Evolutionary conservation across 2,888 invertebrate genomes (phyloP).

Genomic region (Drosophila fungiperda): DNA sequence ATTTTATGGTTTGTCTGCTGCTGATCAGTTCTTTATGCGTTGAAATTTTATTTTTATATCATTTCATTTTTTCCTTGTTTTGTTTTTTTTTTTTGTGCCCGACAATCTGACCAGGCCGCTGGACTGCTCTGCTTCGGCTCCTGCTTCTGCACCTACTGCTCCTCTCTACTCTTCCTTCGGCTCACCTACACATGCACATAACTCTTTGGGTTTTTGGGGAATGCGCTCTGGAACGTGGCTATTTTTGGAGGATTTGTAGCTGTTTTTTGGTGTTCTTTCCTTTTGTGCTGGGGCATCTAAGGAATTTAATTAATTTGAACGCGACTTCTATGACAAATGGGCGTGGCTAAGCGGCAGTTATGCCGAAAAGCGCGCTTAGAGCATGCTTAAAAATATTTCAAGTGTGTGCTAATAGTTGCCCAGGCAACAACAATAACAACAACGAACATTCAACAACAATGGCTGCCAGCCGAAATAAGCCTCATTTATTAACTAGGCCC

Average conservation of each 20-base stretch:
- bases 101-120: conserved; percentile 22
- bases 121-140: conserved; percentile 28
- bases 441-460: conserved; percentile 41
- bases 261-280: conserved; percentile 13
- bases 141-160: conserved; percentile 7
- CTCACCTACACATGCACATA: conserved; percentile 4
- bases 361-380: conserved; percentile 69
- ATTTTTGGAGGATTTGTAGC: conserved; percentile 44
- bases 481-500: conserved; percentile 64
- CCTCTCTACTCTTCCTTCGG: neutral
- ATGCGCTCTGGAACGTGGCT: conserved; percentile 66
- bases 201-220: conserved; percentile 36
- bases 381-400: conserved; percentile 57
- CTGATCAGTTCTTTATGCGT: conserved; percentile 84
- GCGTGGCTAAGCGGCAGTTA: conserved; percentile 68
- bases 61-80: conserved; percentile 19
- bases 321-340: conserved; percentile 75
- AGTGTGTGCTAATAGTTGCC: conserved; percentile 66
- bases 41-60: conserved; percentile 72
- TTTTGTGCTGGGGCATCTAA: conserved; percentile 47
- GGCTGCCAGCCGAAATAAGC: conserved; percentile 56
- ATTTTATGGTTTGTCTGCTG: conserved; percentile 85
- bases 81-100: conserved; percentile 19
- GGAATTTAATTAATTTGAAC: conserved; percentile 80
- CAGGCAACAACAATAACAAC: conserved; percentile 36